Evolutionary conservation across 2,797 vertebrate genomes (phyloP), one percentile per base, ranked within the genome.

Genomic region (Centroberyx gerrardi): DNA sequence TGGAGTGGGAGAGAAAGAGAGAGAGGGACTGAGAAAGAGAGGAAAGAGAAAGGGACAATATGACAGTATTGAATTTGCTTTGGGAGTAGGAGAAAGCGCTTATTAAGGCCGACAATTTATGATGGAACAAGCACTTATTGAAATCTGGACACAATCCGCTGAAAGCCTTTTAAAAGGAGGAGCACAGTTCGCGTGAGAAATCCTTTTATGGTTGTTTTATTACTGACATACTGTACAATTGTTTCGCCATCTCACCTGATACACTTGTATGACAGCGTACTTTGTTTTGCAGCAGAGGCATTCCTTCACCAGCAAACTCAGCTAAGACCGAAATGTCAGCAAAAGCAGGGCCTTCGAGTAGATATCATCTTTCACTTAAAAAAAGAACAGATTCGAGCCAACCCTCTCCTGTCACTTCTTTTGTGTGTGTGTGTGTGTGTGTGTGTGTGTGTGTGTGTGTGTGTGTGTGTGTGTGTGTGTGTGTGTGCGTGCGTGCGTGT

Each of bases 301-400:
- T 28, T 65, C 28, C 58, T 53, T 29, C 8, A 18, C 14, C 10
- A 38, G 14, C 9, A 38, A 54, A 49, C 52, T 52, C 46, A 71
- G 42, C 56, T 13, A 38, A 52, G 8, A 63, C 3, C 18, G 52
- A 52, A 71, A 14, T 14, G 17, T 62, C 4, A 68, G 62, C 56
- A 72, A 17, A 65, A 77, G 27, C 65, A 31, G 6, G 18, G 17
- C 27, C 64, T n/a, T 31, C 10, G 29, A 29, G 46, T 72, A 29
- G 8, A 7, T 46, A 31, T 61, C 53, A 40, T 59, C 44, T 63
- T 66, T 18, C 7, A 60, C 48, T 51, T 36, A n/a, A 3, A 48
- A 27, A 29, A 62, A n/a, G 18, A 60, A 28, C 33, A 9, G 17
- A 22, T 29, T 27, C 61, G n/a, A 60, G 29, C 4, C 53, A 54